phyloP scores from a whole-genome alignment of 2,797 vertebrate genomes.

The Premnoplex brunnescens region DNA sequence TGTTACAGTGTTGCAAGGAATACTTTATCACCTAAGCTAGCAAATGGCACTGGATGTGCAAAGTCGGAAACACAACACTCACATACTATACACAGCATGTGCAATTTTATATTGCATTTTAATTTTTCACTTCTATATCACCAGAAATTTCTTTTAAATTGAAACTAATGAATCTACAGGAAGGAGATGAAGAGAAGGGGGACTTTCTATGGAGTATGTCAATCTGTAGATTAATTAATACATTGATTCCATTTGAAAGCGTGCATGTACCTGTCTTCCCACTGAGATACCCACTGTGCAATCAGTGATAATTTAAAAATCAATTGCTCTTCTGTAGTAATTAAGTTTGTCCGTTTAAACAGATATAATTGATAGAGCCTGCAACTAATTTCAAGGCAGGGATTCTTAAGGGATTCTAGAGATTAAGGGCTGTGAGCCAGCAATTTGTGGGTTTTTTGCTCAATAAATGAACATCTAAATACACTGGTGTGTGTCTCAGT shows the following conservation, averaged over 20 bases:
- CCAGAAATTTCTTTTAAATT: neutral
- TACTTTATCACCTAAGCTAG: neutral
- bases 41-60: neutral
- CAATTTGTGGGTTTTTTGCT: slow-evolving; percentile 31
- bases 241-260: slow-evolving; percentile 74
- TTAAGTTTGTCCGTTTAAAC: slow-evolving; percentile 79
- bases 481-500: neutral
- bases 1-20: neutral
- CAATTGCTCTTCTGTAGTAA: slow-evolving; percentile 78
- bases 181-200: neutral
- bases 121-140: neutral
- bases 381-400: slow-evolving; percentile 73
- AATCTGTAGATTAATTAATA: slow-evolving; percentile 74
- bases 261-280: slow-evolving; percentile 70
- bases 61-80: neutral
- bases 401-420: slow-evolving; percentile 69
- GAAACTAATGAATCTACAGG: slow-evolving; percentile 1
- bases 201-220: slow-evolving; percentile 40
- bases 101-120: neutral
- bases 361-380: slow-evolving; percentile 77
- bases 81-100: neutral
- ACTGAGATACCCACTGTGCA: slow-evolving; percentile 70
- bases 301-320: slow-evolving; percentile 81
- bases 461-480: slow-evolving; percentile 17
- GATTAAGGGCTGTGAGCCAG: slow-evolving; percentile 61